These are phyloP conservation scores for Nycteola revayana DNA, from an alignment of 2,888 invertebrate genomes.

Conservation along the genomic window DNA sequence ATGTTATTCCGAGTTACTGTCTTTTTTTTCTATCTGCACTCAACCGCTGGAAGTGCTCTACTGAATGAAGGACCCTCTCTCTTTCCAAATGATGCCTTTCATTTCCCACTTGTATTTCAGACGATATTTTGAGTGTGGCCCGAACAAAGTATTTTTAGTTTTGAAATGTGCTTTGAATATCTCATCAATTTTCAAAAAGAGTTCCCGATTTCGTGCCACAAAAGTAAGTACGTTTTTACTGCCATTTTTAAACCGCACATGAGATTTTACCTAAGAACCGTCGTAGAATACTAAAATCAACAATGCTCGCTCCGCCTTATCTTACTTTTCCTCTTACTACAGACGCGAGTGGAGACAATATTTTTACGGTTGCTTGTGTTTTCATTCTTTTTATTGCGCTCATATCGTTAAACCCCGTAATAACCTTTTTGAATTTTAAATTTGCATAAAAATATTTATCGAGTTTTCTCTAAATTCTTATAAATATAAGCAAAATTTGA, in stretches of 20 bases:
- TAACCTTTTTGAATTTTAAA: too few species aligned
- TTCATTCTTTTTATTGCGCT: constrained; percentile 22
- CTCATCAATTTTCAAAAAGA: too few species aligned
- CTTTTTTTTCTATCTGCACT: constrained; percentile 27
- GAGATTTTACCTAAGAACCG: too few species aligned
- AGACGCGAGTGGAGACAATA: constrained; percentile 27
- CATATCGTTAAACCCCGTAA: constrained; percentile 6
- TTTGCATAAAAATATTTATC: too few species aligned
- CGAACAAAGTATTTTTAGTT: constrained; percentile 5
- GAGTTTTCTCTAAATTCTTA: too few species aligned
- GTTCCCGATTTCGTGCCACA: too few species aligned
- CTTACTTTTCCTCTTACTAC: constrained; percentile 27
- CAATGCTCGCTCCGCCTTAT: constrained; percentile 26
- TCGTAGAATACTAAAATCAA: constrained; percentile 34
- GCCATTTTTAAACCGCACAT: background rate
- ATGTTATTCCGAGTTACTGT: constrained; percentile 15
- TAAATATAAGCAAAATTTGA: too few species aligned
- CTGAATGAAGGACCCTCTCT: constrained; percentile 23
- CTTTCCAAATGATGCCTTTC: constrained; percentile 24
- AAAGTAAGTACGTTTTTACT: too few species aligned
- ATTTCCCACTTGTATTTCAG: constrained; percentile 22
- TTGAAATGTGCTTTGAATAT: background rate
- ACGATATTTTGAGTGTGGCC: constrained; percentile 5
- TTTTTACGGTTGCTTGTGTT: constrained; percentile 25
- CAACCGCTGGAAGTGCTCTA: constrained; percentile 27